Percentiles rank a stretch among this genome's conserved stretches.
Evolutionary conservation across 2,797 vertebrate species (phyloP).

Genomic region (Lutjanus campechanus): DNA sequence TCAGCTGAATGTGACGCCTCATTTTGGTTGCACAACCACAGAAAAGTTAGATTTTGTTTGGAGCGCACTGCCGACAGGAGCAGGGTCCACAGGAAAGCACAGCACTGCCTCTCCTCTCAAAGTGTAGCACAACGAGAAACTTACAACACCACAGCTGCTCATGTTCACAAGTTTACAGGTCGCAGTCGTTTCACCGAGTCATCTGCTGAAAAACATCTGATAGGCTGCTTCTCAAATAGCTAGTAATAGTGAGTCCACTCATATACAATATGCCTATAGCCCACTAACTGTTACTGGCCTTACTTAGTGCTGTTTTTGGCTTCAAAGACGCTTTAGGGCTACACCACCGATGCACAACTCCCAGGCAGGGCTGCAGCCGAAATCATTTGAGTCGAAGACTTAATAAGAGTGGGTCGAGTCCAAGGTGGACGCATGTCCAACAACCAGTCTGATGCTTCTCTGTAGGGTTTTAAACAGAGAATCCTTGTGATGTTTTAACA

Average conservation of each 20-base stretch:
- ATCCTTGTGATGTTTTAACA: too few relatives aligned
- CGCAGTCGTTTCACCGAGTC: conserved; percentile 22
- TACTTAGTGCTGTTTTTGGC: conserved; percentile 50
- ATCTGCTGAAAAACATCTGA: conserved; percentile 4
- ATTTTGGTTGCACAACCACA: neutral
- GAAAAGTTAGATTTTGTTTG: neutral
- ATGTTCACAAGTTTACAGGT: conserved; percentile 48
- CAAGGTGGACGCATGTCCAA: neutral
- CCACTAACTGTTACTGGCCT: conserved; percentile 50
- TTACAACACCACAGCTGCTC: conserved; percentile 43
- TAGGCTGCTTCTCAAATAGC: conserved; percentile 40
- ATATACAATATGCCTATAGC: conserved; percentile 31
- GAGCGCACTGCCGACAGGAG: conserved; percentile 13
- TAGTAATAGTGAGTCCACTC: conserved; percentile 16
- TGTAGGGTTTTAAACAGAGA: neutral
- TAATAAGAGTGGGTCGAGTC: neutral
- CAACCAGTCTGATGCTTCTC: neutral
- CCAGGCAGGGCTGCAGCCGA: conserved; percentile 48
- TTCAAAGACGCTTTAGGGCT: conserved; percentile 55
- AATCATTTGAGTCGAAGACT: neutral
- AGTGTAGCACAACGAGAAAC: conserved; percentile 65
- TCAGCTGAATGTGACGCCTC: neutral
- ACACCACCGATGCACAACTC: conserved; percentile 60
- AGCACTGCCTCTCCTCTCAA: conserved; percentile 70
- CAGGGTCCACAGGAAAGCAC: conserved; percentile 72